phyloP scores from a whole-genome alignment of 2,797 vertebrate genomes.

The Neoniphon sammara region DNA sequence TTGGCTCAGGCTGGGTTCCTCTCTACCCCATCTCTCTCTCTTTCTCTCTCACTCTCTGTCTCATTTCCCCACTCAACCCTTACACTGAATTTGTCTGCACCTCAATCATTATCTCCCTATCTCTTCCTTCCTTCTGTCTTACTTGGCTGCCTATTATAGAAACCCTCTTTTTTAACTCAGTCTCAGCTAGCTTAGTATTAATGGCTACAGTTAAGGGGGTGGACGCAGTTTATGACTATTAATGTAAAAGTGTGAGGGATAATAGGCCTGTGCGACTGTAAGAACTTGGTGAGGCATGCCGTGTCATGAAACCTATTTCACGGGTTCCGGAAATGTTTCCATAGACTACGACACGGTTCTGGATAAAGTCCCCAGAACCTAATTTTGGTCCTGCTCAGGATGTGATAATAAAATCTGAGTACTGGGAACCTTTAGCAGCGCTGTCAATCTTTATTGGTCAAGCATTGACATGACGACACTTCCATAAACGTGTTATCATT shows the following conservation, averaged over 20 bases:
- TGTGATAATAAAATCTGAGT: too few species aligned
- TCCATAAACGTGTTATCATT: too few species aligned
- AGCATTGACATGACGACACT: too few species aligned
- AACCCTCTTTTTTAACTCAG: slow-evolving; percentile 14
- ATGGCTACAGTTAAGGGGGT: neutral
- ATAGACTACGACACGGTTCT: too few species aligned
- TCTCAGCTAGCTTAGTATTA: slow-evolving; percentile 7
- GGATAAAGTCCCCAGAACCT: too few species aligned
- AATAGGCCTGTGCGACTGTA: neutral
- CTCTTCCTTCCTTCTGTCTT: slow-evolving; percentile 16
- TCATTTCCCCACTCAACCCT: slow-evolving; percentile 47
- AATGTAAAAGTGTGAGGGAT: neutral
- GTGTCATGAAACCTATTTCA: too few species aligned
- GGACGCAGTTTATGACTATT: neutral
- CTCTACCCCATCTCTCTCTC: slow-evolving; percentile 21
- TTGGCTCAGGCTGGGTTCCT: slow-evolving; percentile 57
- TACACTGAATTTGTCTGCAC: slow-evolving; percentile 33
- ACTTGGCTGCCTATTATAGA: slow-evolving; percentile 8
- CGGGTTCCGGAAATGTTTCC: too few species aligned
- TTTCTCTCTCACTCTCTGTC: slow-evolving; percentile 38
- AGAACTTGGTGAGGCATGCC: too few species aligned
- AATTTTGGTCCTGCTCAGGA: too few species aligned
- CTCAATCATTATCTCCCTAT: slow-evolving; percentile 26
- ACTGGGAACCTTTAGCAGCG: too few species aligned
- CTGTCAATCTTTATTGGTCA: too few species aligned